Evolutionary conservation across 2,797 vertebrate genomes (phyloP).

Genomic region (Danio jaintianensis): DNA sequence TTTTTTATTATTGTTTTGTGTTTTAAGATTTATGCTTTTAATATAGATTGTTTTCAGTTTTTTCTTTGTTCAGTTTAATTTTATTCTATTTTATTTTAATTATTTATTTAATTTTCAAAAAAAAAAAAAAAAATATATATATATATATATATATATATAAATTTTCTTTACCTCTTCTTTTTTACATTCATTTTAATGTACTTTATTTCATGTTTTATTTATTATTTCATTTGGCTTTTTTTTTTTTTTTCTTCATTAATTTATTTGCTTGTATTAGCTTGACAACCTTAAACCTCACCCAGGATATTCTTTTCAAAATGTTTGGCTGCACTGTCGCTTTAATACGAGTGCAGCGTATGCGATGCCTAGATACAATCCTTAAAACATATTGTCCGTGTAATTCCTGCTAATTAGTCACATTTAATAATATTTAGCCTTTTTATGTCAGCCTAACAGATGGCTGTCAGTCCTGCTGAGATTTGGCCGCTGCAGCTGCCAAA

Average conservation of each 20-base stretch:
- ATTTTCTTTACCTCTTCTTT: neutral
- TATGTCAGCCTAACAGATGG: constrained; percentile 20
- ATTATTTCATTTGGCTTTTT: neutral
- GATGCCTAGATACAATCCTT: constrained; percentile 6
- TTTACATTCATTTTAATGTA: neutral
- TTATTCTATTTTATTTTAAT: neutral
- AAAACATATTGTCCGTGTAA: neutral
- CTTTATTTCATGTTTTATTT: neutral
- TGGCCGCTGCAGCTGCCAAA: constrained; percentile 31
- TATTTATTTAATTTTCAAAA: too few species aligned
- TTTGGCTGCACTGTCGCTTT: neutral
- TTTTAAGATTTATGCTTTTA: too few species aligned
- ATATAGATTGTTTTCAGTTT: neutral
- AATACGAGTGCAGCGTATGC: neutral
- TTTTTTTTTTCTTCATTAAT: too few species aligned
- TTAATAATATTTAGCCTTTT: neutral
- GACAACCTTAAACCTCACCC: neutral
- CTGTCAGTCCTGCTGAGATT: constrained; percentile 27
- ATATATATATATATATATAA: too few species aligned
- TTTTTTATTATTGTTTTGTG: too few species aligned
- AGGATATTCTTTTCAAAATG: neutral
- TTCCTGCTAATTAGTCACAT: constrained; percentile 11
- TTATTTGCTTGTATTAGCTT: too few species aligned
- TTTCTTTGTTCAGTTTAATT: neutral
- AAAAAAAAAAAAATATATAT: too few species aligned